phyloP scores from a whole-genome alignment of 30 jellyfish, hydroid and myxozoan genomes.

The Aurelia aurita region DNA sequence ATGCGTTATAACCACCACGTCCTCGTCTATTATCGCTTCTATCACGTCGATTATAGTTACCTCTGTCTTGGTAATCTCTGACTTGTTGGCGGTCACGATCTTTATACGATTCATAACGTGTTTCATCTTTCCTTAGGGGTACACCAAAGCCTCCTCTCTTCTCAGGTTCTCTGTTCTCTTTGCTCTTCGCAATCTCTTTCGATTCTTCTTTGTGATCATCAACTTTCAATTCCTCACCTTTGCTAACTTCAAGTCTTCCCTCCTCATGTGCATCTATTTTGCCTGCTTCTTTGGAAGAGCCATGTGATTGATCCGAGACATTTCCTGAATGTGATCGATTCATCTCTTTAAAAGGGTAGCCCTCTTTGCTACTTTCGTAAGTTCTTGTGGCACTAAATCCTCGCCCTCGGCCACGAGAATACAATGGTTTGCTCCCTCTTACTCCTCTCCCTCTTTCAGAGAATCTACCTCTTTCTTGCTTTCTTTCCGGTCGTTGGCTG shows the following conservation, averaged over 20 bases:
- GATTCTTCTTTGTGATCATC: constrained; percentile 26
- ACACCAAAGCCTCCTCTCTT: constrained; percentile 11
- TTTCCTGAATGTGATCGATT: constrained; percentile 8
- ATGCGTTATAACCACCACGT: constrained; percentile 10
- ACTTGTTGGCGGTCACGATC: constrained; percentile 36
- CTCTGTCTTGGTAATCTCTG: constrained; percentile 21
- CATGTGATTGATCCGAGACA: constrained; percentile 43
- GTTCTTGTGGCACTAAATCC: constrained; percentile 7
- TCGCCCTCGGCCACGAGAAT: constrained; percentile 63
- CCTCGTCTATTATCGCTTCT: constrained; percentile 23
- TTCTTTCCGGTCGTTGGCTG: constrained; percentile 36
- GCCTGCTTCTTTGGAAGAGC: constrained; percentile 15
- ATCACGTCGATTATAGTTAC: constrained; percentile 7
- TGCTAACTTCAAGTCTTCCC: constrained; percentile 21
- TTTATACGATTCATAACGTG: constrained; percentile 6
- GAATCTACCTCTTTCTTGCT: constrained; percentile 25
- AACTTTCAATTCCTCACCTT: constrained; percentile 23
- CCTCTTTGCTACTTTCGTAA: constrained; percentile 13
- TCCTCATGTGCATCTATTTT: not conserved
- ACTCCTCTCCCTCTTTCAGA: constrained; percentile 55
- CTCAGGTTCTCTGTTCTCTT: constrained; percentile 54
- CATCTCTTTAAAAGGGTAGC: constrained; percentile 28
- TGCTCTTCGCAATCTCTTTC: constrained; percentile 19
- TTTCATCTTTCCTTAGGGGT: constrained; percentile 9
- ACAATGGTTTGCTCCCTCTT: constrained; percentile 31